Base-by-base conservation (phyloP, 1,140 invertebrate species). In the Pollicipes pollicipes region DNA sequence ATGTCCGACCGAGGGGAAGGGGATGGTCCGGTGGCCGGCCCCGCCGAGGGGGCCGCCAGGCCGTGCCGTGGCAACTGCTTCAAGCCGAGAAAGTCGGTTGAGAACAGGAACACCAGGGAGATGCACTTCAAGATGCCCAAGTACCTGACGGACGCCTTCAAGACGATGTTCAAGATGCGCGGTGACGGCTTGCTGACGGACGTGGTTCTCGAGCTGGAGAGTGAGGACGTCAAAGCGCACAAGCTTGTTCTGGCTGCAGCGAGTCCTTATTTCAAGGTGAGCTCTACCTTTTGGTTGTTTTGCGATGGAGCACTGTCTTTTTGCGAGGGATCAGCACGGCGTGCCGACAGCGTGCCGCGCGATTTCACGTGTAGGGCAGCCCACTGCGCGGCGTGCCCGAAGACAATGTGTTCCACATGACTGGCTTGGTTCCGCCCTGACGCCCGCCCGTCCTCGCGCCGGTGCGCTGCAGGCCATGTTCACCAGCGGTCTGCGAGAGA, bases 221-320 rank as follows among this genome's bases (percentile, higher is more conserved):
- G 85, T 24, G 88, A 93, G 77, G 79, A 90, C 28, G 95, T 96
- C 78, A 87, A 90, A 75, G 93, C 90, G 3, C 95, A 97, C 78
- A 89, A 93, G 82, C 87, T 95, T 26, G 88, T 97, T 31, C 82
- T 97, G 66, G 93, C 94, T 6, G 90, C 93, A 0, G 91, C 89
- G 71, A 95, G 93, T 82, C 93, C 93, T 3, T 97, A 96, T 79
- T 97, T 97, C 77, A 93, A 94, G 82, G 89, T 89, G 79, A 79
- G 74, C 76, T 81, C 17, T 77, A 77, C 6, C 73, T 1, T 72
- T 28, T 2, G 10, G 24, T 63, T n/a, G n/a, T n/a, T n/a, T n/a
- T n/a, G n/a, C n/a, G n/a, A n/a, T n/a, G n/a, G n/a, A n/a, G n/a
- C n/a, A n/a, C n/a, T n/a, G n/a, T n/a, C n/a, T n/a, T n/a, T n/a